phyloP scores from a whole-genome alignment of 1,140 invertebrate genomes.

The Drosophila pachea region DNA sequence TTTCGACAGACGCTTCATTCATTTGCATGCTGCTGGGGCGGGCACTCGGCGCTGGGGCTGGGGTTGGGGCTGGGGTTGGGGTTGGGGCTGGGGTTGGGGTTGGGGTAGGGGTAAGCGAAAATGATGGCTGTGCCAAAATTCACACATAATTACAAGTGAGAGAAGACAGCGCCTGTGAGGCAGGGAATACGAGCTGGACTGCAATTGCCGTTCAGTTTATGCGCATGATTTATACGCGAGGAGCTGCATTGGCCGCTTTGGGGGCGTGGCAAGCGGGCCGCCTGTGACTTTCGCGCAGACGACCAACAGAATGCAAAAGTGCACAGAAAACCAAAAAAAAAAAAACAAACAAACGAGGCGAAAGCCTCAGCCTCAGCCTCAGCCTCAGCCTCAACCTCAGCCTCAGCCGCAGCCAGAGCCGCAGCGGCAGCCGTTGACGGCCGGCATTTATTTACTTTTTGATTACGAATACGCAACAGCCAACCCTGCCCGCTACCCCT shows the following conservation, averaged over 20 bases:
- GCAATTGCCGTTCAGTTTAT: conserved; percentile 11
- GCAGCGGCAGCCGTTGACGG: conserved; percentile 25
- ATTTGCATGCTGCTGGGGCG: conserved; percentile 27
- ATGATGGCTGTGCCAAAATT: conserved; percentile 56
- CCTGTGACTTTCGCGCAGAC: conserved; percentile 35
- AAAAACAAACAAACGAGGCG: conserved; percentile 74
- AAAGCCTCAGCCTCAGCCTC: conserved; percentile 39
- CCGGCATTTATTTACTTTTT: conserved; percentile 70
- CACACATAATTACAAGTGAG: conserved; percentile 63
- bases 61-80: not conserved
- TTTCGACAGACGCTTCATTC: conserved; percentile 20
- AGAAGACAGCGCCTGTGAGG: not conserved
- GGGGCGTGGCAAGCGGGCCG: conserved; percentile 59
- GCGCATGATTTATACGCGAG: conserved; percentile 37
- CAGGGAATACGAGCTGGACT: conserved; percentile 10
- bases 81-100: not conserved
- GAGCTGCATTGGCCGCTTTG: conserved; percentile 13
- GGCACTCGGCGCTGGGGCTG: conserved; percentile 26
- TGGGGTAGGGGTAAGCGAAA: not conserved
- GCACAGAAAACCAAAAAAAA: not conserved
- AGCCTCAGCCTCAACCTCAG: not conserved
- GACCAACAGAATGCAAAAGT: too few relatives aligned
- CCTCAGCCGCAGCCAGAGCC: not conserved
- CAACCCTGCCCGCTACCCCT: not conserved
- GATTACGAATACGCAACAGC: conserved; percentile 42